Percentiles rank a stretch among this genome's conserved stretches.
phyloP scores from a whole-genome alignment of 2,888 invertebrate species.

The Epinotia nisella region DNA sequence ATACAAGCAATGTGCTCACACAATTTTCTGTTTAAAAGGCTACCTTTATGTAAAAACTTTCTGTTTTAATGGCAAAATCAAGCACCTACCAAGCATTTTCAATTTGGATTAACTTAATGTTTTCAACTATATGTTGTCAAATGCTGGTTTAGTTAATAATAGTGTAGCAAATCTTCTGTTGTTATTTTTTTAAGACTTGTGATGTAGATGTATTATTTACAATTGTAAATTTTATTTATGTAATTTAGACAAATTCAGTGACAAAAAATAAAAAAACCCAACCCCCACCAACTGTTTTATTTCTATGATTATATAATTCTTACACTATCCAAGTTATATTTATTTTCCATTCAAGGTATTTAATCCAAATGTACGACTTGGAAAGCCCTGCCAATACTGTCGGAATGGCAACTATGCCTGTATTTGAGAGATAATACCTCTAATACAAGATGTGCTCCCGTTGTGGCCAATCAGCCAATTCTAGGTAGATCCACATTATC shows the following conservation, averaged over 20 bases:
- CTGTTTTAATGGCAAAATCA: constrained; percentile 50
- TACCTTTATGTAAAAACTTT: constrained; percentile 57
- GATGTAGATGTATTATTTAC: constrained; percentile 59
- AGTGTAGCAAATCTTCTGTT: constrained; percentile 53
- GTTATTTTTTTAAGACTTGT: constrained; percentile 55
- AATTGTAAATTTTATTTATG: constrained; percentile 59
- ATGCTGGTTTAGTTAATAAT: constrained; percentile 58
- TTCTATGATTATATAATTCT: constrained; percentile 34
- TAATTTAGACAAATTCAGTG: constrained; percentile 61
- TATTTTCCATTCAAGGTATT: constrained; percentile 23
- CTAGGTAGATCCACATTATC: constrained; percentile 12
- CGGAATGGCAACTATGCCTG: not conserved
- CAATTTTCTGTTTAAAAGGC: constrained; percentile 53
- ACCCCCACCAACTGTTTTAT: constrained; percentile 53
- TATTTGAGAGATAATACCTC: not conserved
- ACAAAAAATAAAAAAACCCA: constrained; percentile 56
- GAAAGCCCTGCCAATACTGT: not conserved
- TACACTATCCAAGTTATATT: not conserved
- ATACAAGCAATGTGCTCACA: constrained; percentile 53
- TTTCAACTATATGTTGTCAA: constrained; percentile 28
- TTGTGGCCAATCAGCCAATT: constrained; percentile 8
- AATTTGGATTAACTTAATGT: constrained; percentile 49
- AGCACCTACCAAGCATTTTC: constrained; percentile 67
- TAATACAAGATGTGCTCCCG: constrained; percentile 29
- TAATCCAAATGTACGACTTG: constrained; percentile 6